phyloP scores from a whole-genome alignment of 2,888 invertebrate species.

The Copidosoma aretas region DNA sequence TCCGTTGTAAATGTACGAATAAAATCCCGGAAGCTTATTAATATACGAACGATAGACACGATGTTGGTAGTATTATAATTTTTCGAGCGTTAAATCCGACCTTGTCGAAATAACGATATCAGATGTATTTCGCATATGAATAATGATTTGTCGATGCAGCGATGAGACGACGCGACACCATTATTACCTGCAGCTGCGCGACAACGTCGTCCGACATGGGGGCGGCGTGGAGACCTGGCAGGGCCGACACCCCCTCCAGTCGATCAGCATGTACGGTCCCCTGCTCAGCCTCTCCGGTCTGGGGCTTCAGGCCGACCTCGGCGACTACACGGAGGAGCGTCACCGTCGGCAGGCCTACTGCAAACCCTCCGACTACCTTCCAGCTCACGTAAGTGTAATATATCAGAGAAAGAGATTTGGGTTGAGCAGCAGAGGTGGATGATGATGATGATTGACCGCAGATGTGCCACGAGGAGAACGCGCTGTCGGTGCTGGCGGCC shows the following conservation, averaged over 20 bases:
- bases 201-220: constrained; percentile 74
- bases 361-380: constrained; percentile 86
- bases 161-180: constrained; percentile 92
- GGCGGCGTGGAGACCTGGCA: constrained; percentile 61
- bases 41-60: no score
- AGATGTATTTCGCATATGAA: no score
- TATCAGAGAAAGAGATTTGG: no score
- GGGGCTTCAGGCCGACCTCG: constrained; percentile 91
- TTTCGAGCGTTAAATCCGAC: no score
- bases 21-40: no score
- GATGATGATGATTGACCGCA: no score
- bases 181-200: constrained; percentile 93
- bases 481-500: constrained; percentile 56
- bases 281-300: constrained; percentile 84
- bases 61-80: no score
- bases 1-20: no score
- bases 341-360: constrained; percentile 67
- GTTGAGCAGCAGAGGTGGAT: no score
- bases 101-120: no score
- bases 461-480: constrained; percentile 61
- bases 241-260: constrained; percentile 62
- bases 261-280: constrained; percentile 73
- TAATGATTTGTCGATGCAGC: constrained; percentile 57
- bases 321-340: constrained; percentile 73
- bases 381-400: constrained; percentile 67